phyloP scores from a whole-genome alignment of 2,888 invertebrate genomes.

The Strigamia crassipes region DNA sequence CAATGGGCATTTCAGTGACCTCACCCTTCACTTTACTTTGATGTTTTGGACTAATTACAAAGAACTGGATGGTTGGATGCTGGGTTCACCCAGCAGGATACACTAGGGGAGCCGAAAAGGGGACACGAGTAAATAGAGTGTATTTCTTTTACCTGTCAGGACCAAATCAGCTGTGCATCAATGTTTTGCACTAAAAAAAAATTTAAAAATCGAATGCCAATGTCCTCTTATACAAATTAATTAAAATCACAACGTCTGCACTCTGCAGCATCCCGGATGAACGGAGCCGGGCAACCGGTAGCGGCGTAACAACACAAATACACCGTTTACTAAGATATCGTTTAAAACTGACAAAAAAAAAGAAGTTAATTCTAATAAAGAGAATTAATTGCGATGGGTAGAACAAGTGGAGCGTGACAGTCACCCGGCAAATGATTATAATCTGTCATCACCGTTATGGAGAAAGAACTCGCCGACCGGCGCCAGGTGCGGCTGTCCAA shows the following conservation, averaged over 20 bases:
- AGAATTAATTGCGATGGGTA: background rate
- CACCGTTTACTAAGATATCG: too few species aligned
- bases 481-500: slow-evolving; percentile 7
- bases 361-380: background rate
- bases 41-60: background rate
- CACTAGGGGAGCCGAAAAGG: background rate
- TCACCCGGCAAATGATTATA: background rate
- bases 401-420: background rate
- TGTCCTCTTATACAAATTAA: too few species aligned
- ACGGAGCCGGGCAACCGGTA: too few species aligned
- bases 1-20: background rate
- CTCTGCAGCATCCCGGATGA: too few species aligned
- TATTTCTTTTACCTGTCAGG: background rate
- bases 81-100: background rate
- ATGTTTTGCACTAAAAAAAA: background rate
- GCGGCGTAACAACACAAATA: too few species aligned
- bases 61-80: background rate
- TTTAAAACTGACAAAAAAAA: too few species aligned
- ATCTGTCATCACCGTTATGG: background rate
- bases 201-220: too few species aligned
- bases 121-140: background rate
- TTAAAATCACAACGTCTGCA: too few species aligned
- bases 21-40: background rate
- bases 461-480: background rate
- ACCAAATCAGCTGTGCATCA: background rate